Conservation (phyloP, 2,888 invertebrate genomes). For the Drosophila ochracea region DNA sequence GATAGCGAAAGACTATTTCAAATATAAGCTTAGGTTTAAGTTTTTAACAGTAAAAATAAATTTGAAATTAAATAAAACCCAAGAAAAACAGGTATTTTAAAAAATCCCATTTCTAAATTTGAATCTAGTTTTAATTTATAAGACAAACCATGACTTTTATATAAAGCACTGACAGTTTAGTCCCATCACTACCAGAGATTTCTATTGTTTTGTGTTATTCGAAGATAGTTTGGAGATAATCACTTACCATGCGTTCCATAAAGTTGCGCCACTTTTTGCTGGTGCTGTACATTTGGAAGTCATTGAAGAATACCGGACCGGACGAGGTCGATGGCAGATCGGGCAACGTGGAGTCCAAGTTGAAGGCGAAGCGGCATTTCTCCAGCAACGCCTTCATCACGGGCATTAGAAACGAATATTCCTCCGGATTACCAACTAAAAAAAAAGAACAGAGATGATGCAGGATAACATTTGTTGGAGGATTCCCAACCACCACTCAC, state of each 20-base stretch:
- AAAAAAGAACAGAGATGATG: fast-evolving
- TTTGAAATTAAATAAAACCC: constrained; percentile 16
- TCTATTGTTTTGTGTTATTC: background rate
- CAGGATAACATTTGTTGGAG: background rate
- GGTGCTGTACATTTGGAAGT: constrained; percentile 87
- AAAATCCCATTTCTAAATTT: background rate
- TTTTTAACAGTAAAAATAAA: constrained; percentile 21
- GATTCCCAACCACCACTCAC: constrained; percentile 61
- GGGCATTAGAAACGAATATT: constrained; percentile 88
- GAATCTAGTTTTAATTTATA: no score
- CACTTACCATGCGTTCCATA: constrained; percentile 86
- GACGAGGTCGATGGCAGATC: constrained; percentile 86
- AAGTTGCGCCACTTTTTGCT: constrained; percentile 87
- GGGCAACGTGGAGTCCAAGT: constrained; percentile 84
- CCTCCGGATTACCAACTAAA: constrained; percentile 86
- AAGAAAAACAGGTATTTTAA: background rate
- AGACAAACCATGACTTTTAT: background rate
- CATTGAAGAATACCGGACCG: constrained; percentile 87
- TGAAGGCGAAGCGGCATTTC: constrained; percentile 85
- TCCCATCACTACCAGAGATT: no score
- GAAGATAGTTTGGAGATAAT: background rate
- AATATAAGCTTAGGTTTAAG: constrained; percentile 30
- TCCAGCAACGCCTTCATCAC: constrained; percentile 88
- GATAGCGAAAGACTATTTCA: constrained; percentile 24
- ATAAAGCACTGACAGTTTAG: background rate